Evolutionary conservation across 64 coral and sea anemone species (phyloP), one percentile per base, ranked within the genome.

Genomic region (Astreopora myriophthalma): DNA sequence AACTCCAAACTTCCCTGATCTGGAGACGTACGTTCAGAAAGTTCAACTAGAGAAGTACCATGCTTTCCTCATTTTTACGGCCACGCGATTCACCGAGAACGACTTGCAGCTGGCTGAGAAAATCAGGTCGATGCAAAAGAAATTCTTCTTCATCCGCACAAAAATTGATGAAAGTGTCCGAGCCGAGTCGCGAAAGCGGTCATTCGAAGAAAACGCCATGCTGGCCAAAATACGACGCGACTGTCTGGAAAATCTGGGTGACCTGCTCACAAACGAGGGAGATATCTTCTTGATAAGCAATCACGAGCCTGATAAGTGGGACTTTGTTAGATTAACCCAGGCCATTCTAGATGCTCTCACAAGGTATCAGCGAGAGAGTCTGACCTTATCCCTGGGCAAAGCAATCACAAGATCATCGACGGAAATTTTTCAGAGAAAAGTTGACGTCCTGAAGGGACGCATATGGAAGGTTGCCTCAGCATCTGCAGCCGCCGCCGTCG

Each of bases 231-330:
- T 83, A 38, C 33, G 63, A 20, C 5, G 27, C 22, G 10, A 83
- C 42, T 91, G 76, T 57, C 31, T 11, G 26, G 19, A 69, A 83
- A 73, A 57, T 71, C 48, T 83, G 0, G 68, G 6, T 38, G 69
- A 89, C 20, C 49, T 76, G 6, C 40, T 89, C 17, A 62, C 20
- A 8, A 40, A 63, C 17, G 33, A 63, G 17, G 5, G 76, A 55
- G 71, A 89, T 30, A 27, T 89, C 17, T 89, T 89, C 7, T 37
- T 76, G 86, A 89, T 89, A 25, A 89, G 86, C 86, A 89, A 76
- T 71, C 86, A 89, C n/a, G 17, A 89, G 11, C 71, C 48, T 8
- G 5, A 27, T 0, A 64, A 76, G 19, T 89, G 86, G 86, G 86
- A 89, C 2, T 89, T 89, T 39, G 71, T 3, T 61, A 46, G 51